Evolutionary conservation across 2,888 invertebrate genomes (phyloP).

Genomic region (Mycalesis mineus): DNA sequence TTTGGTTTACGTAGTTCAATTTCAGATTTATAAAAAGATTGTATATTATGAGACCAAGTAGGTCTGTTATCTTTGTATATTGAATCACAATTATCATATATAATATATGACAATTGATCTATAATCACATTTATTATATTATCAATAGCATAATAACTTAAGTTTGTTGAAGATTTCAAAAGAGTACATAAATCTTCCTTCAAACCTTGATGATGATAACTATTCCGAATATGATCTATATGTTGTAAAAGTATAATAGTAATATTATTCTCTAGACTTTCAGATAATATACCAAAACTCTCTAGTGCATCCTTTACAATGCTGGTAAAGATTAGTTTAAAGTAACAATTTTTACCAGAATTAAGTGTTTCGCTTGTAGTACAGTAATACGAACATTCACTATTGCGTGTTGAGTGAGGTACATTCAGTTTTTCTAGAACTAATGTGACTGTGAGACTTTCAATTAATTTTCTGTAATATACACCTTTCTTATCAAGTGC

Average conservation of each 20-base stretch:
- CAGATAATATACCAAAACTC: background rate
- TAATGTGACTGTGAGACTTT: conserved; percentile 9
- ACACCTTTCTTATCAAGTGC: conserved; percentile 16
- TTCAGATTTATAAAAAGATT: conserved; percentile 25
- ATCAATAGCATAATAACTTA: conserved; percentile 1
- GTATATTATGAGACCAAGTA: background rate
- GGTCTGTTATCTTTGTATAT: background rate
- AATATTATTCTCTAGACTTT: conserved; percentile 12
- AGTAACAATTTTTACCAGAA: background rate
- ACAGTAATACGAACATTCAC: background rate
- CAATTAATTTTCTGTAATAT: conserved; percentile 10
- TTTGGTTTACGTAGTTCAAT: conserved; percentile 13
- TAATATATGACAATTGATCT: background rate
- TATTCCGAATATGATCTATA: background rate
- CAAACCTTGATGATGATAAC: conserved; percentile 3
- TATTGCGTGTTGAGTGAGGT: background rate
- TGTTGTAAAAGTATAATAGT: conserved; percentile 12
- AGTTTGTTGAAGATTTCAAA: conserved; percentile 13
- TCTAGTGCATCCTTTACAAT: conserved; percentile 9
- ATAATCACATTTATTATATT: conserved; percentile 5
- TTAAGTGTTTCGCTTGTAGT: background rate
- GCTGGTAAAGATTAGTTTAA: conserved; percentile 7
- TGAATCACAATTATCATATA: background rate
- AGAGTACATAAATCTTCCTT: conserved; percentile 12
- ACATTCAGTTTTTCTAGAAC: conserved; percentile 6